These are phyloP conservation scores for Diglossa cyanea DNA, from an alignment of 2,797 vertebrate genomes.

Conservation along the genomic window DNA sequence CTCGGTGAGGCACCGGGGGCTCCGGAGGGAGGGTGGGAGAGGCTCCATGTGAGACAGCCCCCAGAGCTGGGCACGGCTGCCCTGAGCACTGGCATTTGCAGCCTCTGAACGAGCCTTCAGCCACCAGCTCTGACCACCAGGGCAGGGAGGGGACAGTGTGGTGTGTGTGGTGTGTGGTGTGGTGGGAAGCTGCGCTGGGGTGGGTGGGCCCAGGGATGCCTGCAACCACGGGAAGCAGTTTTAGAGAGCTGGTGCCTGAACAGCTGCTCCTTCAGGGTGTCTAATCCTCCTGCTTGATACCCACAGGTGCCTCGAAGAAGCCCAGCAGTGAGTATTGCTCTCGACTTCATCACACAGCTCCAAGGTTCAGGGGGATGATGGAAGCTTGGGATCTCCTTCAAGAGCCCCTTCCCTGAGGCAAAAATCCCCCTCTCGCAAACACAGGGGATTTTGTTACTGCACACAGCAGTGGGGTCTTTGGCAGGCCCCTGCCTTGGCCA, in stretches of 20 bases:
- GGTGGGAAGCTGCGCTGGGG: neutral
- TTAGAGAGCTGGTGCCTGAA: neutral
- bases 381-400: rapidly evolving
- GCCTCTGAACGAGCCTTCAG: neutral
- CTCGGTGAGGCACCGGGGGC: slow-evolving; percentile 41
- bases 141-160: neutral
- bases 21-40: rapidly evolving
- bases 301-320: neutral
- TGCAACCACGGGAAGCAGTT: neutral
- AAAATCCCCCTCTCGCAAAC: neutral
- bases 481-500: neutral
- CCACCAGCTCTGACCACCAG: neutral
- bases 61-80: neutral
- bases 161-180: rapidly evolving
- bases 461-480: neutral
- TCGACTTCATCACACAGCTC: neutral
- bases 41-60: neutral
- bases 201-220: neutral
- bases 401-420: neutral
- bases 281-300: neutral
- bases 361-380: neutral
- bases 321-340: neutral
- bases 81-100: neutral
- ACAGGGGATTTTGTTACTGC: neutral
- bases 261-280: neutral